Percentiles rank a stretch among this genome's conserved stretches.
These are phyloP conservation scores for Scaptomyza pallida DNA, from an alignment of 1,140 invertebrate genomes.

Conservation along the genomic window DNA sequence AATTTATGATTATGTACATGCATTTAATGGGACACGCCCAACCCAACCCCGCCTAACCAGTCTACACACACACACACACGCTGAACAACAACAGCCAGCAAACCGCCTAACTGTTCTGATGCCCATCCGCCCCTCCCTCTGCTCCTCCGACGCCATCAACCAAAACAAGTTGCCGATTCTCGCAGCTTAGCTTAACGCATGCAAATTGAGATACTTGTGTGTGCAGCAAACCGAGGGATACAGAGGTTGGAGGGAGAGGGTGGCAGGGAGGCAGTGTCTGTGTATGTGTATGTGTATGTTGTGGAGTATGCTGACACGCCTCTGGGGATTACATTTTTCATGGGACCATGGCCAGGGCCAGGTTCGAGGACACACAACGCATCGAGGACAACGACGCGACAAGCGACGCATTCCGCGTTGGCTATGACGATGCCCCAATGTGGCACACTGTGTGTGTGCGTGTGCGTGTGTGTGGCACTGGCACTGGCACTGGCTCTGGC, in stretches of 20 bases:
- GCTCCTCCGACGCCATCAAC: no score
- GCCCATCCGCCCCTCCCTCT: background rate
- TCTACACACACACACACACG: no score
- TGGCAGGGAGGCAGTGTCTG: background rate
- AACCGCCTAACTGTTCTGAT: background rate
- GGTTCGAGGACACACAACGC: constrained; percentile 37
- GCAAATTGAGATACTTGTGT: constrained; percentile 77
- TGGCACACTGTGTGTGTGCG: no score
- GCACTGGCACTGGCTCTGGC: constrained; percentile 21
- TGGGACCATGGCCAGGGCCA: constrained; percentile 58
- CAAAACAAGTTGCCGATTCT: background rate
- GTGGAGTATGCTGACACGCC: constrained; percentile 5
- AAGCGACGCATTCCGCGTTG: background rate
- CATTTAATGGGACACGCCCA: constrained; percentile 63
- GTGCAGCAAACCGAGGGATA: constrained; percentile 29
- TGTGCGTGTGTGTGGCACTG: background rate
- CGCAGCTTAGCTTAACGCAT: constrained; percentile 63
- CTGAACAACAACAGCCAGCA: no score
- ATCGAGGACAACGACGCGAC: constrained; percentile 29
- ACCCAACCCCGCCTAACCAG: background rate
- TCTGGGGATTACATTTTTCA: constrained; percentile 47
- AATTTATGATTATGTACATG: constrained; percentile 79
- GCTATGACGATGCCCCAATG: no score
- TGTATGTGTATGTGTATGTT: background rate
- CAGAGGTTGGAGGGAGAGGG: background rate